Base-by-base conservation (phyloP, 1,140 invertebrate genomes). In the Leptopilina boulardi region DNA sequence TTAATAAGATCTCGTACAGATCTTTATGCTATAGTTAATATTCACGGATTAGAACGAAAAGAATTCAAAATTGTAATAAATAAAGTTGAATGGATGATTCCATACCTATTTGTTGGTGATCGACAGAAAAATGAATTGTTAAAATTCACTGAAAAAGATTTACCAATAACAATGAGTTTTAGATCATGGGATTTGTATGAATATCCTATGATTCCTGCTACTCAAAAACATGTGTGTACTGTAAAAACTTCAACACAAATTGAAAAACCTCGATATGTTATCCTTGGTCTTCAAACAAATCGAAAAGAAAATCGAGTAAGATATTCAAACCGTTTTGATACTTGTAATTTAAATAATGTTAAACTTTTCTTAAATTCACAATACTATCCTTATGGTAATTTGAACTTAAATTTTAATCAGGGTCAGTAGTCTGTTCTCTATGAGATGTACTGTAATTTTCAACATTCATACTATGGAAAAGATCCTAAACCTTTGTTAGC, bases 161-260 rank as follows among this genome's bases (percentile, higher is more conserved):
- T 56, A 80, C 47, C 77, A 3, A 80, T 86, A 59, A 26, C 71
- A 21, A 84, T 89, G 10, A 79, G 84, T 56, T 89, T 89, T 77
- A 77, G 86, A 44, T 82, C 42, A 9, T 88, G 85, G 88, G 82
- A 89, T 38, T 18, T 87, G 18, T 84, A 87, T 78, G 85, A 89
- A 72, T 87, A 87, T 80, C 85, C 84, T 5, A 15, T 82, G 1
- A 66, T 89, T n/a, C 85, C 85, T 34, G 26, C 56, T 15, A 84
- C 81, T 0, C 73, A 34, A 21, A 86, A 87, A 51, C 76, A 82
- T 76, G 38, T 79, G 1, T 82, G 80, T 79, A 70, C 77, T n/a
- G 76, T 84, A 1, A 83, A 83, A 80, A 82, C 78, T 1, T 75
- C 77, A 2, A 77, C 59, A 1, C 71, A 79, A 30, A 4, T 84